Conservation (phyloP, 2,113 vertebrate genomes). For the Synodontis membranacea region DNA sequence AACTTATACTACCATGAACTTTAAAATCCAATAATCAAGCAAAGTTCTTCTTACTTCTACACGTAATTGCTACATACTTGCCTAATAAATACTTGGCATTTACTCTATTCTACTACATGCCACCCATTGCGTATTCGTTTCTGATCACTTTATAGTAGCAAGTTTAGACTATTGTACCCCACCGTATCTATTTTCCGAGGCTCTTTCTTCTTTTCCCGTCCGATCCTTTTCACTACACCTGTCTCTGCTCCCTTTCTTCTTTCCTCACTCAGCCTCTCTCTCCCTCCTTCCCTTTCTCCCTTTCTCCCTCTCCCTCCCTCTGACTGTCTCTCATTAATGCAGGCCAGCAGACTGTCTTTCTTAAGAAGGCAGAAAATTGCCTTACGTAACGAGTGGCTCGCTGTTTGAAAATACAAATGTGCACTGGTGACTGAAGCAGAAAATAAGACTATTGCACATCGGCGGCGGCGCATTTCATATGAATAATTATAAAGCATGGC, state of each 20-base stretch:
- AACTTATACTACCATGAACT: background rate
- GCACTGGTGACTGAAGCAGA: conserved; percentile 99
- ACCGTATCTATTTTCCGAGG: background rate
- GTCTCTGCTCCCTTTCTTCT: conserved; percentile 49
- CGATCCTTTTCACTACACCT: background rate
- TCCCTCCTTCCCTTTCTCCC: conserved; percentile 10
- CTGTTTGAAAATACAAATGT: conserved; percentile 87
- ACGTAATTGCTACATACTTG: background rate
- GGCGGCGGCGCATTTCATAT: conserved; percentile 83
- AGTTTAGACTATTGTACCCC: background rate
- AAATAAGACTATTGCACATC: conserved; percentile 99
- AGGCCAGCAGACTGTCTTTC: conserved; percentile 68
- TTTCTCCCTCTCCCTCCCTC: conserved; percentile 20
- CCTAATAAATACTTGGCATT: background rate
- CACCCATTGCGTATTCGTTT: background rate
- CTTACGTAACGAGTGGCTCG: conserved; percentile 76
- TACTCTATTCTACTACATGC: background rate
- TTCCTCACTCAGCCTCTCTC: background rate
- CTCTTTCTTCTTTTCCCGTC: background rate
- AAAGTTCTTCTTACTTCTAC: background rate
- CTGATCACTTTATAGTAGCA: background rate
- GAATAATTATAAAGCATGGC: conserved; percentile 79
- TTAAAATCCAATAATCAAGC: background rate
- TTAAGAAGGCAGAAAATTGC: conserved; percentile 85
- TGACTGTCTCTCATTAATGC: conserved; percentile 74